Conservation (phyloP, 2,113 vertebrate genomes). For the Phaethornis superciliosus region DNA sequence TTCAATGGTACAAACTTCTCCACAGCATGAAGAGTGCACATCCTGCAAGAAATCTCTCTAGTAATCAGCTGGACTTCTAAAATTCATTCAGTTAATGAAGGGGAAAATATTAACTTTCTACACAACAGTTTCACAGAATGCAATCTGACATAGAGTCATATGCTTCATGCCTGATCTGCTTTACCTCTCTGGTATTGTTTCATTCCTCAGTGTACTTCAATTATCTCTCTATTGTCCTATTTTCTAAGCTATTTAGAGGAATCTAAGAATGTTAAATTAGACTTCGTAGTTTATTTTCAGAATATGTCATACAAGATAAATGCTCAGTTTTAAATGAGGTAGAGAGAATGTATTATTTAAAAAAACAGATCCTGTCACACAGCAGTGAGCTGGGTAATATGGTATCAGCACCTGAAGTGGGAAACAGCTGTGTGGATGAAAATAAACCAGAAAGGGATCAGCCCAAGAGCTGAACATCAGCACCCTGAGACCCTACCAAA, state of each 20-base stretch:
- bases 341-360: neutral
- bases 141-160: neutral
- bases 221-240: neutral
- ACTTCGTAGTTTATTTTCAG: neutral
- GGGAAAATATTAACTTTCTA: neutral
- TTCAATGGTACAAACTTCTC: neutral
- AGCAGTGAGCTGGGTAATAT: neutral
- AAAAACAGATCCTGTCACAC: neutral
- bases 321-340: neutral
- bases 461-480: rapidly evolving
- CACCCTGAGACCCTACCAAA: neutral
- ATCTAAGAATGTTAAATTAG: neutral
- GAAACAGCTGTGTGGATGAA: neutral
- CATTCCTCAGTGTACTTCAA: neutral
- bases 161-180: neutral
- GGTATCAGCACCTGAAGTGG: neutral
- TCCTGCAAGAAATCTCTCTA: neutral
- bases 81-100: neutral
- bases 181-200: neutral
- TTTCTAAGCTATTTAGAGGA: neutral
- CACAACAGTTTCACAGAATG: neutral
- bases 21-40: neutral
- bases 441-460: neutral
- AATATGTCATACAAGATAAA: neutral
- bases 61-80: neutral